Evolutionary conservation across 2,113 vertebrate species (phyloP).

Genomic region (Semnornis frantzii): DNA sequence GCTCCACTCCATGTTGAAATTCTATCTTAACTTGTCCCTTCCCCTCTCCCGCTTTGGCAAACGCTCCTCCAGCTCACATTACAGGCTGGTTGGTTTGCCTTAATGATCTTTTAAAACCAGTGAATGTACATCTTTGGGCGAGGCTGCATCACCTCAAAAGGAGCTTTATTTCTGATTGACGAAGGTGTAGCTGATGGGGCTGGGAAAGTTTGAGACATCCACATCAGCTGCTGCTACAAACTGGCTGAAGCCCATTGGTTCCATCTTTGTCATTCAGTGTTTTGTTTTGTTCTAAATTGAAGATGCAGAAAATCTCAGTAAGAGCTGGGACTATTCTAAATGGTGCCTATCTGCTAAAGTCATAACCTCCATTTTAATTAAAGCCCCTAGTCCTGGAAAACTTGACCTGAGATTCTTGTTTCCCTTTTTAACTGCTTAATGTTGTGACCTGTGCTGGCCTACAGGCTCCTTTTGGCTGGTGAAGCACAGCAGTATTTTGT

Average conservation of each 20-base stretch:
- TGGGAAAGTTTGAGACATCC: not conserved
- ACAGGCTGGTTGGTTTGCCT: not conserved
- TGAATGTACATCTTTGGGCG: not conserved
- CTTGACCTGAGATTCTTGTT: not conserved
- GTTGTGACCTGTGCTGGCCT: not conserved
- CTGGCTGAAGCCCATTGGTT: rapidly evolving
- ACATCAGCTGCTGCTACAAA: not conserved
- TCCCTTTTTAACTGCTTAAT: not conserved
- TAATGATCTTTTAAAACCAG: not conserved
- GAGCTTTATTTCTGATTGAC: not conserved
- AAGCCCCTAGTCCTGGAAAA: not conserved
- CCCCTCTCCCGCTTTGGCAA: not conserved
- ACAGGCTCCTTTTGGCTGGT: not conserved
- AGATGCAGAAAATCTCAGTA: not conserved
- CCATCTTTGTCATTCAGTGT: rapidly evolving
- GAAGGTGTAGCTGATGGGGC: not conserved
- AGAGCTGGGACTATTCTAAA: not conserved
- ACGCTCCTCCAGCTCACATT: not conserved
- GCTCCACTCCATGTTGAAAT: not conserved
- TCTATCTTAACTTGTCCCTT: not conserved
- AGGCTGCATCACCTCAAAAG: not conserved
- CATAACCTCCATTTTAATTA: constrained; percentile 26
- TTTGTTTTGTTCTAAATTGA: not conserved
- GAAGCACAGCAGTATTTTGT: not conserved
- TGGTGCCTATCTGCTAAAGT: not conserved